Evolutionary conservation across 2,888 invertebrate species (phyloP).

Genomic region (Acrocyrtus sp.): DNA sequence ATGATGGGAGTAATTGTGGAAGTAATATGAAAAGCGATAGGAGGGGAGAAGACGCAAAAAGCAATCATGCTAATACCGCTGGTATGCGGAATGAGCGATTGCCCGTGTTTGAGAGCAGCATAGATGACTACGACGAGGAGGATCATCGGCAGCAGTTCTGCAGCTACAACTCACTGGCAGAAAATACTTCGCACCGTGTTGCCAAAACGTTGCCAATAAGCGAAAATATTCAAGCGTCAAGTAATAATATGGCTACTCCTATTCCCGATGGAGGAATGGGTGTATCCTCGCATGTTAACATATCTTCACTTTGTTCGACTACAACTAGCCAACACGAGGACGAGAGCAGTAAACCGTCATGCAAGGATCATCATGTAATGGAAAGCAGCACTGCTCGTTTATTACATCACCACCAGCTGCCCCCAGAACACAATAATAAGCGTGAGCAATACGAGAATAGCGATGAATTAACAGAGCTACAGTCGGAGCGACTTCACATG

Average conservation of each 20-base stretch:
- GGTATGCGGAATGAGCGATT: constrained; percentile 36
- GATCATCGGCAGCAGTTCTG: too few species aligned
- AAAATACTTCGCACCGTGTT: constrained; percentile 20
- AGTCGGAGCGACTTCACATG: constrained; percentile 35
- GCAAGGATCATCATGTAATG: constrained; percentile 18
- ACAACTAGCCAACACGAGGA: constrained; percentile 34
- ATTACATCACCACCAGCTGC: constrained; percentile 28
- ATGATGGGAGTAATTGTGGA: constrained; percentile 4
- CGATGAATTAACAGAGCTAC: constrained; percentile 44
- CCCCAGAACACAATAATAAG: constrained; percentile 17
- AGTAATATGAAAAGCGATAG: neutral
- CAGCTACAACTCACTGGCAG: too few species aligned
- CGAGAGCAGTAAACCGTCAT: constrained; percentile 22
- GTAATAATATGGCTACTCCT: constrained; percentile 13
- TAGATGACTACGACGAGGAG: constrained; percentile 48
- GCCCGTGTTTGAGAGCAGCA: constrained; percentile 49
- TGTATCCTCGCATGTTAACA: constrained; percentile 27
- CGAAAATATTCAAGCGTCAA: constrained; percentile 33
- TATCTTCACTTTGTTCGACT: neutral
- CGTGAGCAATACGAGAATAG: constrained; percentile 47
- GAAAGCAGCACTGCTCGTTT: constrained; percentile 22
- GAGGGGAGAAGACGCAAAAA: neutral
- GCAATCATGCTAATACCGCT: constrained; percentile 1
- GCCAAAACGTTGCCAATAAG: constrained; percentile 27
- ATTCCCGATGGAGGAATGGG: constrained; percentile 7